Evolutionary conservation across 1,140 invertebrate species (phyloP), one percentile per base, ranked within the genome.

Genomic region (Drosophila ogumai): DNA sequence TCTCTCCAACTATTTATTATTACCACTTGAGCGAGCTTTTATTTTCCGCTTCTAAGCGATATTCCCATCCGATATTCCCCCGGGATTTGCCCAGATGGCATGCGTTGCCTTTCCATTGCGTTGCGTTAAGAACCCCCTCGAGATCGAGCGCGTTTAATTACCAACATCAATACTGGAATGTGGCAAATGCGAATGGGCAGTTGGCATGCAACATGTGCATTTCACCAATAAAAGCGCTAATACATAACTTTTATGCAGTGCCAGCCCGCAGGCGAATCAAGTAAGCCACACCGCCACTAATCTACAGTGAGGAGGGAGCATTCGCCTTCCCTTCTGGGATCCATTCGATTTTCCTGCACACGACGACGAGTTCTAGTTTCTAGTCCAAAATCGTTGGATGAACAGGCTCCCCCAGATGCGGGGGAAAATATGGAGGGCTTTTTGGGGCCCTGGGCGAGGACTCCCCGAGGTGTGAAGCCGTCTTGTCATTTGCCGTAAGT

Each of bases 391-490:
- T 55, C 60, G 32, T 57, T 74, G 54, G 19, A 56, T 40, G 32
- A 55, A 55, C 47, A 50, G 32, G 38, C 25, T 50, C 25, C 41
- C 43, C 49, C 31, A 67, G 22, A 25, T 13, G 2, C 6, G 32
- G 12, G 44, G 25, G 13, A 17, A 58, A 17, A 32, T 34, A 19
- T 44, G 50, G 56, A 47, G 56, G 34, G 25, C 34, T 43, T 56
- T 43, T 52, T 54, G 32, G 55, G 32, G 46, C 73, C 65, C 50
- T 50, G 72, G 54, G 75, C 68, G 66, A 75, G 66, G 88, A 91
- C 90, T 91, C 88, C 88, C 88, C 67, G 84, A 91, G 90, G 88
- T 90, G 90, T 91, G 84, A 91, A 91, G 78, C 81, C 82, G 66
- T 75, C 80, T 71, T 84, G 80, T 79, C 76, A 82, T 79, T 79